These are phyloP conservation scores for Microchrysa polita DNA, from an alignment of 2,888 invertebrate genomes.

Conservation along the genomic window DNA sequence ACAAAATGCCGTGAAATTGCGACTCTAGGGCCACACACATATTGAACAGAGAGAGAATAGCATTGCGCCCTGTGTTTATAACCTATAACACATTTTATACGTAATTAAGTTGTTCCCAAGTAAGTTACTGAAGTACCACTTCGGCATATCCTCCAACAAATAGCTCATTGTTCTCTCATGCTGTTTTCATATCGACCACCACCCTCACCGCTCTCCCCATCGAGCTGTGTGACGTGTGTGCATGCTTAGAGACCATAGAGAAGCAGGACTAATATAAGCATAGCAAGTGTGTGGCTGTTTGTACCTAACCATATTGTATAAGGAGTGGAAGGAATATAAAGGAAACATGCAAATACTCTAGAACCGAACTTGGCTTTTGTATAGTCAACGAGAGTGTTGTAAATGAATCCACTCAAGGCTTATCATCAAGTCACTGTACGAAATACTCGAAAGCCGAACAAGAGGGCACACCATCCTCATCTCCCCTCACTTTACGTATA, in stretches of 20 bases:
- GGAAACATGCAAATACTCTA: neutral
- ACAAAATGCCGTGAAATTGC: conserved; percentile 2
- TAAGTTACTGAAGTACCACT: conserved; percentile 10
- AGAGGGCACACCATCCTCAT: no score
- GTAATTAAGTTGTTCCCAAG: conserved; percentile 35
- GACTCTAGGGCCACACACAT: no score
- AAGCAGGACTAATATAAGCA: no score
- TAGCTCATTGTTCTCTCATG: conserved; percentile 22
- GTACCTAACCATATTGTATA: neutral
- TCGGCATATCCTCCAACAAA: conserved; percentile 29
- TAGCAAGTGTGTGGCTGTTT: no score
- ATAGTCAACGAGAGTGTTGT: neutral
- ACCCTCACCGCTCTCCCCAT: no score
- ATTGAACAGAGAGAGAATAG: no score
- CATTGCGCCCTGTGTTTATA: conserved; percentile 28
- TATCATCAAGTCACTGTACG: neutral
- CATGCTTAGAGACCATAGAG: no score
- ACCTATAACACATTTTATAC: conserved; percentile 32
- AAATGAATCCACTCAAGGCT: conserved; percentile 9
- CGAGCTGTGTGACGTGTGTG: neutral
- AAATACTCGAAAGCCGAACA: neutral
- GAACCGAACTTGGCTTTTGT: conserved; percentile 16
- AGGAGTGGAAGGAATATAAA: neutral
- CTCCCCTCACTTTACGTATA: no score
- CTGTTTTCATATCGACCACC: no score